Evolutionary conservation across 2,113 vertebrate species (phyloP), one percentile per base, ranked within the genome.

Genomic region (Semnopithecus entellus): DNA sequence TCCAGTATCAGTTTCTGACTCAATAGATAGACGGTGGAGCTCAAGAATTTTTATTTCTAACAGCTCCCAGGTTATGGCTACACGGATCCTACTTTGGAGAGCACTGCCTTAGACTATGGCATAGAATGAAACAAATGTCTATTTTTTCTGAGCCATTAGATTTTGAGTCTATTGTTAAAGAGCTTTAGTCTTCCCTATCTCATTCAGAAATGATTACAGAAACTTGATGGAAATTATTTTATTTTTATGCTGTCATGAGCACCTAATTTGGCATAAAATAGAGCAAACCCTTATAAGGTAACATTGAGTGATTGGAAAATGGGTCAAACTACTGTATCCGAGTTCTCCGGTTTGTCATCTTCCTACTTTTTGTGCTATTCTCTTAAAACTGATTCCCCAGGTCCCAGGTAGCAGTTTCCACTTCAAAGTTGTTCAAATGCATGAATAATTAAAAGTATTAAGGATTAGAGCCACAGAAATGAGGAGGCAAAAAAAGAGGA

Each of bases 171-270:
- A 59, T 59, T 93, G 6, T 48, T 92, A 90, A 86, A 61, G 9
- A 5, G 66, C 13, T n/a, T 38, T 48, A 80, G 0, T 20, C 50
- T 97, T 50, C 50, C 7, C 5, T 40, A 61, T 78, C 32, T 91
- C 94, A 81, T 70, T 94, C 27, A 95, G 91, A 94, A 87, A 72
- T n/a, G 20, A 87, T 55, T 50, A 89, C 40, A 5, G 32, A 92
- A 95, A 84, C 14, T 23, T 70, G 9, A 72, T 55, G 6, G 86
- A 86, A 92, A 48, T 61, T 73, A 92, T 59, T 6, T 18, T 88
- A 61, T 61, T 95, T 88, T 52, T 17, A 85, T 66, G 2, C 13
- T 73, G 3, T 1, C 32, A n/a, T 32, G 10, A 45, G 6, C 10
- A 92, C 7, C 18, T 48, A 92, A 87, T 68, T 83, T 75, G 20